Conservation (phyloP, 2,888 invertebrate species). For the Micoletzkya japonica region DNA sequence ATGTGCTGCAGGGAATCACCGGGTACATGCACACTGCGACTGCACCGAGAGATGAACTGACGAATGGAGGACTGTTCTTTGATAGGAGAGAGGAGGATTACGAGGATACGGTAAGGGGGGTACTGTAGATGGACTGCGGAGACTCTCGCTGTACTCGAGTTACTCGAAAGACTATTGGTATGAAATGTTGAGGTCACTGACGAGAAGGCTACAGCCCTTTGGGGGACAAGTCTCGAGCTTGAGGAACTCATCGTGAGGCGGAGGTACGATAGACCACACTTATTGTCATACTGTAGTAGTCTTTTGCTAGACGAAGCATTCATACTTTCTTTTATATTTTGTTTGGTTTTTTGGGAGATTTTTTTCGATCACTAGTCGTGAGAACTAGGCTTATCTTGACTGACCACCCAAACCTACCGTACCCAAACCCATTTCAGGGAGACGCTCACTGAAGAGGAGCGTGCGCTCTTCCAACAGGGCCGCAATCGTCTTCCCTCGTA, state of each 20-base stretch:
- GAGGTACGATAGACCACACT: not conserved
- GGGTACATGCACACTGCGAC: slow-evolving; percentile 80
- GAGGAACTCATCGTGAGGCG: slow-evolving; percentile 20
- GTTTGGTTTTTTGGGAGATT: too few relatives aligned
- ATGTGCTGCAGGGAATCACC: slow-evolving; percentile 79
- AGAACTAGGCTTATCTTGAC: too few relatives aligned
- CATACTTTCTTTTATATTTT: not conserved
- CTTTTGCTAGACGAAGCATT: not conserved
- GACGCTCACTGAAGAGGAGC: slow-evolving; percentile 9
- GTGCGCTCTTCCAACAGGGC: slow-evolving; percentile 14
- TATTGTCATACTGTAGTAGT: not conserved
- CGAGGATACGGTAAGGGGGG: slow-evolving; percentile 36
- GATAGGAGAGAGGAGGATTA: slow-evolving; percentile 49
- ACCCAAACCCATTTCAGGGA: slow-evolving; percentile 9
- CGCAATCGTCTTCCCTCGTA: not conserved
- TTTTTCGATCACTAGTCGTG: too few relatives aligned
- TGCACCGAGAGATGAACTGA: slow-evolving; percentile 71
- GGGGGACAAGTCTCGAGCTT: not conserved
- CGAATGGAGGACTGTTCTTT: slow-evolving; percentile 76
- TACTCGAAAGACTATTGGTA: not conserved
- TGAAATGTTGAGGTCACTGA: slow-evolving; percentile 12
- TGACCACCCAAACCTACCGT: too few relatives aligned
- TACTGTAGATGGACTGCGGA: not conserved
- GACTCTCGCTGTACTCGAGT: not conserved
- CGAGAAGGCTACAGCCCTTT: not conserved